phyloP scores from a whole-genome alignment of 2,888 invertebrate species.

The Agrotis exclamationis region DNA sequence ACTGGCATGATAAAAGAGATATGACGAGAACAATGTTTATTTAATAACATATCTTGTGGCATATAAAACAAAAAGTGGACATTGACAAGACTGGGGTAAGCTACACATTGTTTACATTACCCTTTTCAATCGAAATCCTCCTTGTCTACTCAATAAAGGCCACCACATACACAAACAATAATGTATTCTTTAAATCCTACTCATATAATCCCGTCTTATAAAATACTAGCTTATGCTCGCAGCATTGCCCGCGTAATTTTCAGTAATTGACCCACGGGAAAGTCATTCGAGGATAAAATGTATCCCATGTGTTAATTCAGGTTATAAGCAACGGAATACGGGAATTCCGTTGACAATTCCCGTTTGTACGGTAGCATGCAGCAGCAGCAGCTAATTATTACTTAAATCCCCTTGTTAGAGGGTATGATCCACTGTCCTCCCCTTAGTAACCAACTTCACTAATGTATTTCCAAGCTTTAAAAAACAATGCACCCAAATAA shows the following conservation, averaged over 20 bases:
- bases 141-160: conserved; percentile 55
- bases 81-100: conserved; percentile 66
- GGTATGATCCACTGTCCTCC: too few species aligned
- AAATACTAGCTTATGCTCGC: too few species aligned
- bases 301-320: too few species aligned
- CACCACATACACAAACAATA: conserved; percentile 11
- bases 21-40: conserved; percentile 34
- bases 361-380: too few species aligned
- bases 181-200: conserved; percentile 1
- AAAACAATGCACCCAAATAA: background rate
- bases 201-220: background rate
- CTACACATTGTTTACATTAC: conserved; percentile 69
- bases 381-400: too few species aligned
- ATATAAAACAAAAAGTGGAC: conserved; percentile 67
- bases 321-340: too few species aligned
- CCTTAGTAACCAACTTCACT: background rate
- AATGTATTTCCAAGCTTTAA: background rate
- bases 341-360: too few species aligned
- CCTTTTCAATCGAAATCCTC: conserved; percentile 70
- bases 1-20: conserved; percentile 9
- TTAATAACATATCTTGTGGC: conserved; percentile 45
- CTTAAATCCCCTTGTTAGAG: too few species aligned
- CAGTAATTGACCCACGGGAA: too few species aligned
- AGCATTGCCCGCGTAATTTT: too few species aligned
- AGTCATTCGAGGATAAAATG: too few species aligned